Base-by-base conservation (phyloP, 2,888 invertebrate species). In the Philaethria dido region DNA sequence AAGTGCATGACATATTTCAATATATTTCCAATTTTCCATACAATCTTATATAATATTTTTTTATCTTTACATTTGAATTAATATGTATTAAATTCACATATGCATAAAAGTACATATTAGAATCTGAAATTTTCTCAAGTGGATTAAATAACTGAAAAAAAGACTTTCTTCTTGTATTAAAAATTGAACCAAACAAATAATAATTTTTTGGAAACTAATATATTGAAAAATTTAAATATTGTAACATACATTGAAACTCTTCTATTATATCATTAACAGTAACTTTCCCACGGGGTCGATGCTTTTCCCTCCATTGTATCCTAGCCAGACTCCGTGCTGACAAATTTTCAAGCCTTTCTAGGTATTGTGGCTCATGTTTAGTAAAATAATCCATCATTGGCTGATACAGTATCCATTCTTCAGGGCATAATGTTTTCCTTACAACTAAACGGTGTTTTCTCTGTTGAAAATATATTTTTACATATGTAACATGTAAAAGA, bases 171-270 rank as follows among this genome's bases (percentile, higher is more conserved):
- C n/a, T n/a, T n/a, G n/a, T n/a, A n/a, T n/a, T n/a, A n/a, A n/a
- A n/a, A n/a, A n/a, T n/a, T n/a, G n/a, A n/a, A n/a, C n/a, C n/a
- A n/a, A n/a, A n/a, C n/a, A n/a, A n/a, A n/a, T n/a, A n/a, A n/a
- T n/a, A n/a, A n/a, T n/a, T n/a, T n/a, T n/a, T n/a, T n/a, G n/a
- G n/a, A n/a, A n/a, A n/a, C n/a, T n/a, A n/a, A n/a, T n/a, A n/a
- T n/a, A n/a, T n/a, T n/a, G n/a, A n/a, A 0, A 54, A 20, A 55
- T 20, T 20, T 5, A 5, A n/a, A 18, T 16, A 44, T 36, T 16
- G 29, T 29, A 52, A 81, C 87, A 86, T 74, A 92, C 92, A 92
- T 68, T 88, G 87, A 77, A 92, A 92, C 60, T 89, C 90, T 25
- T 75, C 73, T 20, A 73, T 77, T 64, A 80, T 82, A 59, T 79